Base-by-base conservation (phyloP, 2,113 vertebrate species). In the Xiphorhynchus elegans region DNA sequence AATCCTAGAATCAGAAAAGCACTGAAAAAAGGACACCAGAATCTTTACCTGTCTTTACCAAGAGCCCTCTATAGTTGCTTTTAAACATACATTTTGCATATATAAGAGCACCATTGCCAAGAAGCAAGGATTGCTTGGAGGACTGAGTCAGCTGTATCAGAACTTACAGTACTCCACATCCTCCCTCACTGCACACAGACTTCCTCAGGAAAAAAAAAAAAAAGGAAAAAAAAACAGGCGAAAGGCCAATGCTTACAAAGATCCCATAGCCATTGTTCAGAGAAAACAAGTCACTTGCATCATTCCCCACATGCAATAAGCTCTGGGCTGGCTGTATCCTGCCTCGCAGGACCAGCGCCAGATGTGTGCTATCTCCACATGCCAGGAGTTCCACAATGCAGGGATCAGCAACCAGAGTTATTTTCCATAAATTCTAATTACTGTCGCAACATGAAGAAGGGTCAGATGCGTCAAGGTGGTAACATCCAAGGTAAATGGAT, bases 201-300 rank as follows among this genome's bases (percentile, higher is more conserved):
- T 93, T 96, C 82, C 95, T 91, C 68, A 75, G 76, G 89, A 26
- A 37, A 70, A 84, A 73, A 70, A 58, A 7, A 35, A 15, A 18
- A 37, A n/a, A 40, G 40, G 13, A 40, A 9, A 58, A 82, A 31
- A 15, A 68, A 66, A 15, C 25, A 92, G 85, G 93, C 60, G 2
- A 93, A 60, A 92, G 35, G 85, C 90, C 96, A 97, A 93, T 33
- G 81, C 90, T 90, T 64, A 93, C 78, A 91, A 87, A 94, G 82
- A 93, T 90, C 79, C 90, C 90, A 80, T 77, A 92, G 79, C 82
- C 85, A 90, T 81, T 92, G 92, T 81, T 94, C 75, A 84, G 76
- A 53, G 88, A 72, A 95, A 96, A 96, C 52, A 90, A 91, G 87
- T 44, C 82, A 76, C 63, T 95, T 94, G 91, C 88, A 95, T 89